phyloP scores from a whole-genome alignment of 2,888 invertebrate genomes.

The Caradrina clavipalpis region DNA sequence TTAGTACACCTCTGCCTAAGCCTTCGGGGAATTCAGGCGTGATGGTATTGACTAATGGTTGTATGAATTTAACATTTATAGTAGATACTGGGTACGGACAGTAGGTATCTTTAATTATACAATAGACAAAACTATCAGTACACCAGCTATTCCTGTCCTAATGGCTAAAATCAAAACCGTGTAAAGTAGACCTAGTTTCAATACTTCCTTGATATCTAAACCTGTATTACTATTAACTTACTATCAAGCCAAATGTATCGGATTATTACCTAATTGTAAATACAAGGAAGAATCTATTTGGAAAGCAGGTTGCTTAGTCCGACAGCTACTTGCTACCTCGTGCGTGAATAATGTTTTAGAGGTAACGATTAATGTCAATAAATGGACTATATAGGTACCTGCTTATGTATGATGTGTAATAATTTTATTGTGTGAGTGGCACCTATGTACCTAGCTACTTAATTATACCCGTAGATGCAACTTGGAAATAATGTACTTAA shows the following conservation, averaged over 20 bases:
- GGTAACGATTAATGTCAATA: slow-evolving; percentile 47
- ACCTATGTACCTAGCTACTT: background rate
- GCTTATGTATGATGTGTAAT: slow-evolving; percentile 14
- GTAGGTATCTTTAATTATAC: too few relatives aligned
- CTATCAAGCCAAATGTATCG: slow-evolving; percentile 28
- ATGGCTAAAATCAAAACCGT: slow-evolving; percentile 13
- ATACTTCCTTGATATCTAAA: slow-evolving; percentile 25
- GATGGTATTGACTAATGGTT: too few relatives aligned
- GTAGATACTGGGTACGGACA: too few relatives aligned
- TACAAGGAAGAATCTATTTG: slow-evolving; percentile 50
- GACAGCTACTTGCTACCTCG: slow-evolving; percentile 28
- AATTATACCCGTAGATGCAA: too few relatives aligned
- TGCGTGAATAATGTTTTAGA: slow-evolving; percentile 47
- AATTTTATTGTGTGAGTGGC: slow-evolving; percentile 12
- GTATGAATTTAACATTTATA: too few relatives aligned
- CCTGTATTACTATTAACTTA: slow-evolving; percentile 4
- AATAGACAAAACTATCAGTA: slow-evolving; percentile 5
- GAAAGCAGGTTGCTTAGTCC: slow-evolving; percentile 38
- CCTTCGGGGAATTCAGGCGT: too few relatives aligned
- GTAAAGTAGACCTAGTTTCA: slow-evolving; percentile 27
- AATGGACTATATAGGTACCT: slow-evolving; percentile 16
- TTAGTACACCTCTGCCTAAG: too few relatives aligned
- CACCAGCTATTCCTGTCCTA: background rate
- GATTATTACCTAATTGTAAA: slow-evolving; percentile 30
- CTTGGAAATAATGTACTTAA: too few relatives aligned